These are phyloP conservation scores for Oryzias dopingdopingensis DNA, from an alignment of 2,797 vertebrate genomes.

Conservation along the genomic window DNA sequence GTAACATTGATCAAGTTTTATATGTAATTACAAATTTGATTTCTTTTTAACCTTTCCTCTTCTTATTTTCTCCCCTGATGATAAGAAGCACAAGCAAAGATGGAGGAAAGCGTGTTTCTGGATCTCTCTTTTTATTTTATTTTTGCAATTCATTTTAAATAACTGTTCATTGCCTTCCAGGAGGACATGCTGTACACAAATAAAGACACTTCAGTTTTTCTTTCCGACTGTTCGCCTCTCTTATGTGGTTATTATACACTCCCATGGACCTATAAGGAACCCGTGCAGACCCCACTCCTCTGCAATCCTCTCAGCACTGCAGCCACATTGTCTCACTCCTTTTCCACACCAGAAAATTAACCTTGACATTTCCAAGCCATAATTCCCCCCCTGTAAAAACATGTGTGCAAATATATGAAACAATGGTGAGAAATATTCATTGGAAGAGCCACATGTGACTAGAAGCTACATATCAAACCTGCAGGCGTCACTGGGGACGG, in stretches of 20 bases:
- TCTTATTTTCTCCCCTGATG: neutral
- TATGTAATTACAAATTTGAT: neutral
- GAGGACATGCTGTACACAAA: conserved; percentile 33
- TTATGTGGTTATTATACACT: conserved; percentile 38
- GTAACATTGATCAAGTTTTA: neutral
- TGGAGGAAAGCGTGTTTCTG: conserved; percentile 17
- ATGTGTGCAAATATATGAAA: conserved; percentile 54
- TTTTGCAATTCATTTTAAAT: conserved; percentile 35
- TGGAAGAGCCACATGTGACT: conserved; percentile 44
- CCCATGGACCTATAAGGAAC: conserved; percentile 26
- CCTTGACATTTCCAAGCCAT: conserved; percentile 73
- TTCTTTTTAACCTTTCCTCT: neutral
- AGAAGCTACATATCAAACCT: conserved; percentile 47
- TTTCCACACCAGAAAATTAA: conserved; percentile 70
- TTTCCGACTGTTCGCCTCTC: conserved; percentile 33
- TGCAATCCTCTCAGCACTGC: conserved; percentile 49
- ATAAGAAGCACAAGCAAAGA: conserved; percentile 4
- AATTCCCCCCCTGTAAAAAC: conserved; percentile 73
- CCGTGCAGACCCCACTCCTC: conserved; percentile 46
- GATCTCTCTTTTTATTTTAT: conserved; percentile 11
- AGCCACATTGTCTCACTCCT: conserved; percentile 48
- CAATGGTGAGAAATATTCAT: conserved; percentile 75
- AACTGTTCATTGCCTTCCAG: conserved; percentile 50
- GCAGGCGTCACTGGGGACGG: conserved; percentile 42
- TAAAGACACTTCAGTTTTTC: conserved; percentile 60